Percentiles rank a stretch among this genome's conserved stretches.
Conservation (phyloP, 2,888 invertebrate species). For the Trilocha varians region DNA sequence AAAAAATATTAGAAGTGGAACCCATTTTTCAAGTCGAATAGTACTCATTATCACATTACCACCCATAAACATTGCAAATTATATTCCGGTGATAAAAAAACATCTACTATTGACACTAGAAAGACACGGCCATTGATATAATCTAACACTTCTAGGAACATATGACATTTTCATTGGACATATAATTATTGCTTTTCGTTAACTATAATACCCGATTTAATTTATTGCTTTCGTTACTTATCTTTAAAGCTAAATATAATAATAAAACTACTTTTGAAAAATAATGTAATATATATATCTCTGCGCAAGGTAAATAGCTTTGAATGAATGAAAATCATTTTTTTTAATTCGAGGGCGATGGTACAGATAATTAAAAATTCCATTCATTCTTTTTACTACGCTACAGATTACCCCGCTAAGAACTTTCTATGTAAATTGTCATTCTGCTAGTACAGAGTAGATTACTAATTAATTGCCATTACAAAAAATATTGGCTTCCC, state of each 20-base stretch:
- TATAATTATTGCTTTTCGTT: conserved; percentile 4
- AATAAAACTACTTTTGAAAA: background rate
- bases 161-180: conserved; percentile 34
- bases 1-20: conserved; percentile 41
- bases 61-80: conserved; percentile 41
- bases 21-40: conserved; percentile 44
- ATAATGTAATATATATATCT: background rate
- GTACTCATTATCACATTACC: conserved; percentile 48
- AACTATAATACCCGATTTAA: background rate
- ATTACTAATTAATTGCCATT: too few species aligned
- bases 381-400: background rate
- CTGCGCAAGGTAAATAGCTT: conserved; percentile 1
- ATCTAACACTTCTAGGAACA: conserved; percentile 26
- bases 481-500: too few species aligned
- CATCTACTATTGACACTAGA: conserved; percentile 46
- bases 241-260: background rate
- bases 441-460: background rate
- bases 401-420: too few species aligned
- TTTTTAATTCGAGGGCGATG: too few species aligned
- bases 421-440: background rate
- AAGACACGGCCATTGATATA: conserved; percentile 50
- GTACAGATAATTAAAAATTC: background rate
- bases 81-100: conserved; percentile 37
- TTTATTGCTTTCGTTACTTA: background rate
- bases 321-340: background rate